Conservation (phyloP, 2,113 vertebrate genomes). For the Apaloderma vittatum region DNA sequence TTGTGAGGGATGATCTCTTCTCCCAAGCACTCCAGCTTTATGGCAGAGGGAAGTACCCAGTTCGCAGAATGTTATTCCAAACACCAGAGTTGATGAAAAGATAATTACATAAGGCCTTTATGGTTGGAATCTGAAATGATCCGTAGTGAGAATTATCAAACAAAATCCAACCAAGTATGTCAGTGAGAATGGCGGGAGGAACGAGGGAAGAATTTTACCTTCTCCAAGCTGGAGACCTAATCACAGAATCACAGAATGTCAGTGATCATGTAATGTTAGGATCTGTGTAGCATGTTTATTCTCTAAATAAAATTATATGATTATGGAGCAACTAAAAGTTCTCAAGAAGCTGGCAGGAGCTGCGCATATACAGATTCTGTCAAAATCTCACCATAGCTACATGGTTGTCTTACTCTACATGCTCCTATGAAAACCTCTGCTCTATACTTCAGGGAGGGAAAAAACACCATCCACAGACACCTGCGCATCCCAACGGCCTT, state of each 20-base stretch:
- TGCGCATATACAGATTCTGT: not conserved
- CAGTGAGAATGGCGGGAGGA: not conserved
- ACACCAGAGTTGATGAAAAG: constrained; percentile 13
- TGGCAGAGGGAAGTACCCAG: not conserved
- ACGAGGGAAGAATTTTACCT: not conserved
- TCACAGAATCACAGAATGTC: no score
- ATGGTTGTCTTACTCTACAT: not conserved
- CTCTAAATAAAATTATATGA: not conserved
- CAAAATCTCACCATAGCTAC: not conserved
- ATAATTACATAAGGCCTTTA: not conserved
- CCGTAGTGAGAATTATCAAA: constrained; percentile 34
- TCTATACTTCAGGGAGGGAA: not conserved
- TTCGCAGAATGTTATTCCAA: constrained; percentile 29
- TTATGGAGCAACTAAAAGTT: not conserved
- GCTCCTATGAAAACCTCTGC: not conserved
- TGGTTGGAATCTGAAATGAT: constrained; percentile 23
- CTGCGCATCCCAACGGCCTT: not conserved
- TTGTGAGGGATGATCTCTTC: not conserved
- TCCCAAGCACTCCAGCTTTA: not conserved
- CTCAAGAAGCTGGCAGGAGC: not conserved
- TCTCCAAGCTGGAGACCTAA: not conserved
- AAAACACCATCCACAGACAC: not conserved
- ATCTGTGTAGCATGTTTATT: not conserved
- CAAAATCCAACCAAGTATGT: constrained; percentile 2
- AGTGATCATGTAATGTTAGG: not conserved